Conservation (phyloP, 1,140 invertebrate genomes). For the Bicyclus anynana region DNA sequence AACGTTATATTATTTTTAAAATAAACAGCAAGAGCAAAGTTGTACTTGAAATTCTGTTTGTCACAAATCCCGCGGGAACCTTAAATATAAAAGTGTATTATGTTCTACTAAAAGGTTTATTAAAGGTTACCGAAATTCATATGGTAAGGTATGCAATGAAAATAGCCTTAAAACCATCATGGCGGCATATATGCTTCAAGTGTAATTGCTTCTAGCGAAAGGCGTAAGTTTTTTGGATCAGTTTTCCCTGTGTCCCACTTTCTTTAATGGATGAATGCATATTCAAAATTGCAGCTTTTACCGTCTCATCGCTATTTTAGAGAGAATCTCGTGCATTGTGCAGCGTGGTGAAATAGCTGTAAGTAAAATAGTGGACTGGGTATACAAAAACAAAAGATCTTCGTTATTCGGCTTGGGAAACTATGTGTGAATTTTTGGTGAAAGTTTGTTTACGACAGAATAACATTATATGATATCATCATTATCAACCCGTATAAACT, state of each 20-base stretch:
- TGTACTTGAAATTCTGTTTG: no score
- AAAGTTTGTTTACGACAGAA: no score
- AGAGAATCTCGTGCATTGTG: background rate
- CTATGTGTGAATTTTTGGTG: no score
- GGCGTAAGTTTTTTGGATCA: constrained; percentile 15
- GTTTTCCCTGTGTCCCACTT: constrained; percentile 12
- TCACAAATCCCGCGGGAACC: no score
- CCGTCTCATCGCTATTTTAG: constrained; percentile 6
- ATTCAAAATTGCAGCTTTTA: constrained; percentile 6
- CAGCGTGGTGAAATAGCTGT: background rate
- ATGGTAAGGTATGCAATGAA: background rate
- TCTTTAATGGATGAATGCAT: constrained; percentile 16
- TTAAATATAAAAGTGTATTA: no score
- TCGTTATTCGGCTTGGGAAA: no score
- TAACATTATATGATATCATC: no score
- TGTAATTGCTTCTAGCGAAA: constrained; percentile 11
- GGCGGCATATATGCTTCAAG: constrained; percentile 3
- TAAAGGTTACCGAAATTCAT: no score
- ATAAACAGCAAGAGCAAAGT: no score
- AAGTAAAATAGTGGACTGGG: background rate
- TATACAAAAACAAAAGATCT: background rate
- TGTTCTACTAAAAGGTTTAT: no score
- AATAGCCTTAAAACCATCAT: background rate
- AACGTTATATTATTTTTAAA: no score
- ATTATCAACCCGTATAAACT: no score